Conservation (phyloP, 2,113 vertebrate species). For the Pheucticus melanocephalus region DNA sequence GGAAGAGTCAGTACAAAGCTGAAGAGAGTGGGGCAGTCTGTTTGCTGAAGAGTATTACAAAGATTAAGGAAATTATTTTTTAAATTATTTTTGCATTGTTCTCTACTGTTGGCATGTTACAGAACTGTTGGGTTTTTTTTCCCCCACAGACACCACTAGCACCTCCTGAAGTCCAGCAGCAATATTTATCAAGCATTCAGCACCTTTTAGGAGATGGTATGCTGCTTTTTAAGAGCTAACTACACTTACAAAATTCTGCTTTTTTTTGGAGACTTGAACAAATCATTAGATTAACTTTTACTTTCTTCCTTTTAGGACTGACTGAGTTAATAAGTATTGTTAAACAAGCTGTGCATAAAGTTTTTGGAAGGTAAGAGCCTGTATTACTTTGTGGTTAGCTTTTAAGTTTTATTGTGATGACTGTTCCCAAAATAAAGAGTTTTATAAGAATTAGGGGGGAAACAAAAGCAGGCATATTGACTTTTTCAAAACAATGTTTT, state of each 20-base stretch:
- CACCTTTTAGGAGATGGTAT: slow-evolving; percentile 95
- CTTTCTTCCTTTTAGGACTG: slow-evolving; percentile 77
- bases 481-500: neutral
- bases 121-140: neutral
- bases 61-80: neutral
- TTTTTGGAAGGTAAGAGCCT: slow-evolving; percentile 83
- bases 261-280: neutral
- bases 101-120: neutral
- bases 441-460: neutral
- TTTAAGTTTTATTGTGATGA: neutral
- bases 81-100: neutral
- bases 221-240: neutral
- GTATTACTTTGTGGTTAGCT: neutral
- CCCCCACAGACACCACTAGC: slow-evolving; percentile 80
- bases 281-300: neutral
- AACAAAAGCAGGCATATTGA: neutral
- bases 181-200: slow-evolving; percentile 96
- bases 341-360: slow-evolving; percentile 88
- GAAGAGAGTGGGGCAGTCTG: neutral
- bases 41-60: neutral
- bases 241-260: neutral
- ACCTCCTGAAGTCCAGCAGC: slow-evolving; percentile 95
- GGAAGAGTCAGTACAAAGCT: neutral
- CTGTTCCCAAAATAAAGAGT: neutral
- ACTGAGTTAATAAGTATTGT: slow-evolving; percentile 88